phyloP scores from a whole-genome alignment of 2,888 invertebrate species.

The Beris morrisii region DNA sequence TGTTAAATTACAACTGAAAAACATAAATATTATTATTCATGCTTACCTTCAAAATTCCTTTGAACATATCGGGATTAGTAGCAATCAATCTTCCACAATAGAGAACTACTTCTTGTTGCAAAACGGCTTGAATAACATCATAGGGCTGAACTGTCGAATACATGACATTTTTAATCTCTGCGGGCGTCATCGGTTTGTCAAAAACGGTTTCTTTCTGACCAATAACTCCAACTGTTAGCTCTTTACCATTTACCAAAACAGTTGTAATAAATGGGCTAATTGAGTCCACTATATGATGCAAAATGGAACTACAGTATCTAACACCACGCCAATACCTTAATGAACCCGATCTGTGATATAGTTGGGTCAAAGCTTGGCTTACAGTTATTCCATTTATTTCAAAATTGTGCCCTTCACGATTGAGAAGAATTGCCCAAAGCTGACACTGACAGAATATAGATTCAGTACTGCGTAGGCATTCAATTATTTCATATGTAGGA shows the following conservation, averaged over 20 bases:
- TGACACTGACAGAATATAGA: conserved; percentile 81
- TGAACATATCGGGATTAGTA: conserved; percentile 91
- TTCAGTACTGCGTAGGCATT: conserved; percentile 67
- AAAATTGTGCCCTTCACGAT: conserved; percentile 79
- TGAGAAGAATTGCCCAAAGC: conserved; percentile 78
- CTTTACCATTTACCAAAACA: conserved; percentile 96
- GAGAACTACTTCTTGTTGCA: conserved; percentile 81
- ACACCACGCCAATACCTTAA: conserved; percentile 90
- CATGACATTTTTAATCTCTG: conserved; percentile 90
- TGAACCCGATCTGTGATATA: conserved; percentile 84
- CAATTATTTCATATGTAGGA: conserved; percentile 73
- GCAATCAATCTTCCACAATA: conserved; percentile 93
- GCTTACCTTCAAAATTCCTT: conserved; percentile 84
- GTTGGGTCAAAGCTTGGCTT: conserved; percentile 67
- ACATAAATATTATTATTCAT: too few species aligned
- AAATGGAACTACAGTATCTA: conserved; percentile 89
- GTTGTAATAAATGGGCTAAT: conserved; percentile 98
- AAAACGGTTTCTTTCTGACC: conserved; percentile 95
- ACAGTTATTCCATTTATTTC: conserved; percentile 69
- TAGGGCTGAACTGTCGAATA: conserved; percentile 88
- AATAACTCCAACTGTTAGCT: conserved; percentile 90
- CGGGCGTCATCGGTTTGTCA: conserved; percentile 96
- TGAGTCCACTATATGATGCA: conserved; percentile 94
- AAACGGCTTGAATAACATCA: conserved; percentile 72
- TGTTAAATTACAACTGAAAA: too few species aligned